Conservation (phyloP, 2,888 invertebrate genomes). For the Petrolisthes manimaculis region DNA sequence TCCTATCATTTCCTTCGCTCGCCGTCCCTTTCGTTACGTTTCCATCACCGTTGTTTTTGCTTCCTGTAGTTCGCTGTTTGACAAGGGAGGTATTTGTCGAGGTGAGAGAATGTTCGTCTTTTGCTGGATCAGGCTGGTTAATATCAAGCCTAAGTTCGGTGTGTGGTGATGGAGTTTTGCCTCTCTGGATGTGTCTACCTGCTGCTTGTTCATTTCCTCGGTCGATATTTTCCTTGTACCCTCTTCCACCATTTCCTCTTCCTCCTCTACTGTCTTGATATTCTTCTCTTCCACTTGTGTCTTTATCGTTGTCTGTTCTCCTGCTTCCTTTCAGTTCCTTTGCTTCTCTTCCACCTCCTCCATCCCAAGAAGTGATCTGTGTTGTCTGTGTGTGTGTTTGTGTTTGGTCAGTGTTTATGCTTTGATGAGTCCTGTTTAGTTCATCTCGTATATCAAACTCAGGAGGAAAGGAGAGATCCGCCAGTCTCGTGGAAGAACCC, state of each 20-base stretch:
- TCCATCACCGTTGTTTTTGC: neutral
- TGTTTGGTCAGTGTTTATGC: conserved; percentile 22
- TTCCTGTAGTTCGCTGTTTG: conserved; percentile 5
- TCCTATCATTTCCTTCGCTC: neutral
- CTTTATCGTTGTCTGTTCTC: neutral
- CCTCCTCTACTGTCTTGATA: too few relatives aligned
- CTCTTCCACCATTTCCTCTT: neutral
- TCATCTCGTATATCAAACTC: conserved; percentile 30
- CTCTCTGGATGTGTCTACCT: too few relatives aligned
- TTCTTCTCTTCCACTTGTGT: neutral
- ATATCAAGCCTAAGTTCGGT: neutral
- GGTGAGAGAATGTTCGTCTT: neutral
- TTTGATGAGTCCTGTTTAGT: conserved; percentile 18
- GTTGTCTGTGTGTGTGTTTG: neutral
- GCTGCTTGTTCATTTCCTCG: neutral
- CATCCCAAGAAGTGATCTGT: conserved; percentile 6
- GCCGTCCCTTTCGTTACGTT: neutral
- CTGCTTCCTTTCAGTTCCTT: neutral
- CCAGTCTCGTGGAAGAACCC: conserved; percentile 15
- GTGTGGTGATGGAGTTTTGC: neutral
- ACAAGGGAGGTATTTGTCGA: neutral
- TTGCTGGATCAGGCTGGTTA: neutral
- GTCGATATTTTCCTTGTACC: neutral
- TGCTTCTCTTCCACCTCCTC: neutral
- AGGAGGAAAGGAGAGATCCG: conserved; percentile 23